Percentiles rank a stretch among this genome's conserved stretches.
Evolutionary conservation across 1,140 invertebrate genomes (phyloP).

Genomic region (Myzus persicae): DNA sequence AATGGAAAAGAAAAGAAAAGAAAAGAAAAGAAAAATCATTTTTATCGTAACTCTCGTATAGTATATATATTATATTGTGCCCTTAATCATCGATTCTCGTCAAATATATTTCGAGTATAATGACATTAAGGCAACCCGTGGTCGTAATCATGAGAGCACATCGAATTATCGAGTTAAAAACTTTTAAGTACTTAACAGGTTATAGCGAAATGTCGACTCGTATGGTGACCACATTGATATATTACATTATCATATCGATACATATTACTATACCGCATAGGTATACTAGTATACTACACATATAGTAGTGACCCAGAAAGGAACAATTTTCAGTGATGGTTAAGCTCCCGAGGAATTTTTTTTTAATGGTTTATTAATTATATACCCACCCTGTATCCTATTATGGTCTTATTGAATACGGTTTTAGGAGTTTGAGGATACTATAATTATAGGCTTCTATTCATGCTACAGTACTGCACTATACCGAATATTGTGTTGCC

Average conservation of each 20-base stretch:
- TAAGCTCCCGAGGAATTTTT: not conserved
- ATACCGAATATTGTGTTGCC: not conserved
- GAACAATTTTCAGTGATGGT: not conserved
- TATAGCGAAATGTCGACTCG: not conserved
- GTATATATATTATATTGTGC: not conserved
- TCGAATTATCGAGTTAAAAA: not conserved
- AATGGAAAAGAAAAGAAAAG: not conserved
- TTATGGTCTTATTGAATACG: not conserved
- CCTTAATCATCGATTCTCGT: not conserved
- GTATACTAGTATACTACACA: no score
- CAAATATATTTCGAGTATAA: not conserved
- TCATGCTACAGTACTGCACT: not conserved
- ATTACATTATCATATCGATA: not conserved
- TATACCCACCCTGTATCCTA: not conserved
- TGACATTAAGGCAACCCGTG: not conserved
- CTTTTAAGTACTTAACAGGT: conserved; percentile 43
- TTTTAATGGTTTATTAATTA: not conserved
- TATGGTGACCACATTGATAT: not conserved
- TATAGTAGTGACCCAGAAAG: not conserved
- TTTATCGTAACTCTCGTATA: not conserved
- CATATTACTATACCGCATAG: not conserved
- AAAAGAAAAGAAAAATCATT: not conserved
- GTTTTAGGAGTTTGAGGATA: no score
- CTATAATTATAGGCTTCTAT: not conserved
- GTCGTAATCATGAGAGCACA: not conserved